Evolutionary conservation across 2,888 invertebrate species (phyloP), one percentile per base, ranked within the genome.

Genomic region (Gryllus longicercus): DNA sequence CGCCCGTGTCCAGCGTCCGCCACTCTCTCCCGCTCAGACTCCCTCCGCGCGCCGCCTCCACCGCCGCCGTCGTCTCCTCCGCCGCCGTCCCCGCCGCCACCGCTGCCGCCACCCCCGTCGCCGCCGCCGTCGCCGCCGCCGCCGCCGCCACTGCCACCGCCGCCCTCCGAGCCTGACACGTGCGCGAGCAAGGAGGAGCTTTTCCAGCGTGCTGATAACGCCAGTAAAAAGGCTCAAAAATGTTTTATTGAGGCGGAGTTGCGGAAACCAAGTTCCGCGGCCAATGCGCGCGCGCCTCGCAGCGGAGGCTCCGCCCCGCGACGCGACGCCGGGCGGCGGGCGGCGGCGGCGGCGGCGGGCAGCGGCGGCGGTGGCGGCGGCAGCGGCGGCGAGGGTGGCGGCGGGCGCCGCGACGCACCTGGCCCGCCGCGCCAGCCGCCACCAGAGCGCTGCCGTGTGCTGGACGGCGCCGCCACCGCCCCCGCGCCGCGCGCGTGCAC

Each of bases 161-260:
- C 63, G 63, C 63, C 16, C 63, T n/a, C 16, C 63, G 16, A 63
- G 16, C 21, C 50, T 74, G 74, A 77, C 74, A 38, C 80, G 50
- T 80, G 74, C 79, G 76, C 74, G 78, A 74, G 76, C 63, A 77
- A 82, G 80, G 82, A 76, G 76, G 82, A 78, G 76, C 78, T 77
- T 79, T 81, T 80, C 78, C 76, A 77, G 50, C 76, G 75, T 79
- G 75, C 25, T 63, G 79, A 79, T 78, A 82, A 82, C 77, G 80
- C 81, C 81, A 82, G 82, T 81, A 82, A 82, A 81, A 82, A 82
- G 76, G 75, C 77, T 81, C 79, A 82, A 82, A 82, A 82, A 82
- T 82, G 80, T 82, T 81, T 79, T 78, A 81, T 81, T 80, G 80
- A 82, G 82, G 82, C 79, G 82, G 81, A 78, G 81, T 82, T 75